Base-by-base conservation (phyloP, 2,797 vertebrate genomes). In the Lophotriccus pileatus region DNA sequence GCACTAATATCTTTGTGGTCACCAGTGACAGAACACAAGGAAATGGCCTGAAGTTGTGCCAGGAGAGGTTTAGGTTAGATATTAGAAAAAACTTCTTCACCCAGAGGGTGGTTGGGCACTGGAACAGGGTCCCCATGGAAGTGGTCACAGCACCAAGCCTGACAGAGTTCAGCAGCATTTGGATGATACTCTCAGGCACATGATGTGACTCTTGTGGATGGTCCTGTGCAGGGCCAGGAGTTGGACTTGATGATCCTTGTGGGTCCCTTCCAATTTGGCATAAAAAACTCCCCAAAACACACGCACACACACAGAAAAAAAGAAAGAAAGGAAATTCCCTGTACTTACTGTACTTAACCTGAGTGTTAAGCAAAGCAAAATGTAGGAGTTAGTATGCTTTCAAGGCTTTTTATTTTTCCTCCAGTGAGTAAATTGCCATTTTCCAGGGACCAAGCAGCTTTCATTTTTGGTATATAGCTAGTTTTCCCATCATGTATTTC, bases 341-440 rank as follows among this genome's bases (percentile, higher is more conserved):
- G 12, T n/a, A 43, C 25, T 78, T 59, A 41, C 22, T 56, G 22
- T 36, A 74, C 3, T 84, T 60, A 79, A 34, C 9, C 19, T 17
- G n/a, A 84, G 36, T 62, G 67, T 84, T 67, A 76, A 79, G 50
- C 50, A 86, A 58, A 81, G 21, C 12, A 73, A 86, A 76, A 84
- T 9, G 17, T 52, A 87, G 46, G 46, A 47, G 5, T 28, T 44
- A 28, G 56, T 15, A 76, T 59, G 62, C 6, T 68, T 79, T 12
- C 12, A 62, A 55, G 68, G 18, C 7, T 27, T 14, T 64, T 47
- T 14, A 13, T 13, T 36, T 5, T 2, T 0, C 1, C 3, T 17
- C 3, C n/a, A 27, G 0, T 50, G 23, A 70, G 13, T 58, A 87
- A 75, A 92, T 28, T 32, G 14, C 14, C 27, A 36, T 50, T 89